Evolutionary conservation across 2,113 vertebrate genomes (phyloP), one percentile per base, ranked within the genome.

Genomic region (Micromys minutus): DNA sequence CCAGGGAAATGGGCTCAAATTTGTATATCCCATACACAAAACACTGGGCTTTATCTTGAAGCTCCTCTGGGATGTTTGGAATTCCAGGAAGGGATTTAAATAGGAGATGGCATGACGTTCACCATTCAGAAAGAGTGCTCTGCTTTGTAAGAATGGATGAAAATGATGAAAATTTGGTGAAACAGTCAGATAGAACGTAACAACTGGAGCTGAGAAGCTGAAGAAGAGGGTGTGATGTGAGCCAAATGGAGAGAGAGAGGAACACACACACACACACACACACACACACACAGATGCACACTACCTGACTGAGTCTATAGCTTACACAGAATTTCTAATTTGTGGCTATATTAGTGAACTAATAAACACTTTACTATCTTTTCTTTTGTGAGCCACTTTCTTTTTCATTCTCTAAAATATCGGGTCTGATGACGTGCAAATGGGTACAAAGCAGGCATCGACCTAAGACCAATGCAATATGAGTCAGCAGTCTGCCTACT

Each of bases 351-450:
- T 57, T 69, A 65, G 84, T 94, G 50, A 90, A 61, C 26, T 61
- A 87, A 72, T 39, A 9, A 50, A 52, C 55, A 91, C 88, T 91
- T 93, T 47, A 79, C 50, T 16, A 91, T 57, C 63, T 89, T 71
- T 92, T 95, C 39, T 52, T 90, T 83, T 47, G 22, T 34, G 12
- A 79, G 24, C n/a, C 31, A 16, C 31, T 55, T n/a, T n/a, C 86
- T 80, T 26, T 24, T 13, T n/a, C 45, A 45, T 47, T 77, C 15
- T 36, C 11, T 34, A 71, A 59, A 89, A 19, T 71, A 89, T 7
- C 57, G 77, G 5, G 2, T 42, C 67, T 50, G 80, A 50, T 52
- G 16, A 42, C 26, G 84, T 39, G 71, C 15, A 94, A 75, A 87
- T 74, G 52, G 88, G 6, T 6, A 39, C 42, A 89, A 90, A 39